phyloP scores from a whole-genome alignment of 2,797 vertebrate species.

The Megalops cyprinoides region DNA sequence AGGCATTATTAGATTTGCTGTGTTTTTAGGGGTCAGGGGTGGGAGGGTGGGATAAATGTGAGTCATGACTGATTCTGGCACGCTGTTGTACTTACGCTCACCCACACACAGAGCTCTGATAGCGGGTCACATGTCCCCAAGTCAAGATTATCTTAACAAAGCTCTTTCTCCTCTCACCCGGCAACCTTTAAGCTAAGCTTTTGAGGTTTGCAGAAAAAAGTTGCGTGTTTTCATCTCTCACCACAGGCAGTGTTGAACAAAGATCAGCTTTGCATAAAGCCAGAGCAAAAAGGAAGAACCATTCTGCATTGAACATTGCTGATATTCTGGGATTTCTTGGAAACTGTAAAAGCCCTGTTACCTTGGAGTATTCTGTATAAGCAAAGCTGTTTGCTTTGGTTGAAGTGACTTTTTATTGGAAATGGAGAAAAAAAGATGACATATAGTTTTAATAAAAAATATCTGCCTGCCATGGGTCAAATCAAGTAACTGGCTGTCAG shows the following conservation, averaged over 20 bases:
- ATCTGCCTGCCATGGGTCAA: background rate
- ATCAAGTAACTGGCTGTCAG: background rate
- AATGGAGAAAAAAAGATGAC: background rate
- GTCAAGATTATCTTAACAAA: background rate
- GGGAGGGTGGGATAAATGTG: background rate
- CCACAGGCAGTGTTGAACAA: background rate
- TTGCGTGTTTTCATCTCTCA: background rate
- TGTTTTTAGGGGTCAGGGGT: background rate
- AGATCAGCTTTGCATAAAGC: background rate
- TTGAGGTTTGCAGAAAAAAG: background rate
- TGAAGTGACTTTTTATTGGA: background rate
- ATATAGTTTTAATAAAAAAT: background rate
- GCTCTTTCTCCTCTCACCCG: background rate
- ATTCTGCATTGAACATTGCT: background rate
- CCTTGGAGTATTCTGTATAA: background rate
- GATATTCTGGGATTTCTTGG: background rate
- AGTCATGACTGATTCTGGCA: background rate
- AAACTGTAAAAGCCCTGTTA: background rate
- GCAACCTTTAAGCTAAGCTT: background rate
- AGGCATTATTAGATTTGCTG: too few relatives aligned
- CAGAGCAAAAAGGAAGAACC: background rate
- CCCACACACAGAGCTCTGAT: background rate
- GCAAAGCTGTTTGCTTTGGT: background rate
- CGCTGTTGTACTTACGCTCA: background rate
- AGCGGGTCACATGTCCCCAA: background rate